Evolutionary conservation across 1,140 invertebrate species (phyloP), one percentile per base, ranked within the genome.

Genomic region (Sitodiplosis mosellana): DNA sequence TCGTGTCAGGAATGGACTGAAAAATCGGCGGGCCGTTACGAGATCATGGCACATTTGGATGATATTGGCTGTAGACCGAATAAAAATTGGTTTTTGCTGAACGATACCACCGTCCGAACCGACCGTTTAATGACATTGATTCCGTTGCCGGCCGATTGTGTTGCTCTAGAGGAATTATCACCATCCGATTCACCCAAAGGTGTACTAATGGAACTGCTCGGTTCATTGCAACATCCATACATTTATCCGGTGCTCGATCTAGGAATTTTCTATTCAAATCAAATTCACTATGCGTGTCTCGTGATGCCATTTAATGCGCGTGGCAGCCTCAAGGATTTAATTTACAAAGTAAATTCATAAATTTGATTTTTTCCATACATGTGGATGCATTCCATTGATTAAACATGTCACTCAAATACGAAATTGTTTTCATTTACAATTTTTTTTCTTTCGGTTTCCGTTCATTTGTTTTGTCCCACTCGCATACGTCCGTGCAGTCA

Each of bases 61-160:
- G 77, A 82, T 52, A 83, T 89, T 50, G 86, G 87, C 8, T 87
- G 81, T 19, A 70, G 87, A 52, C 69, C 81, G 41, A 81, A 83
- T 60, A 90, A 90, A 60, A 78, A 88, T 58, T 93, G 88, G 87
- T 91, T 91, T 63, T 74, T 83, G 21, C 80, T 92, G 21, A 76
- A 76, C 54, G 88, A 92, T 65, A 55, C 60, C 37, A 60, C 62
- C 49, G 62, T 64, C 2, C 60, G 62, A 66, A 84, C 86, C 2
- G 86, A 91, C 60, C 74, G 86, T 50, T 68, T 93, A 41, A 65
- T 92, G 45, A 87, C 82, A 2, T 68, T 91, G 54, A 76, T 86
- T 52, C 80, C 80, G 4, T 64, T 77, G 36, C 73, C 69, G 49
- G 62, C 69, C 51, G 71, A 72, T 45, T 76, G 78, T 58, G 59